These are phyloP conservation scores for Yponomeuta malinellus DNA, from an alignment of 2,888 invertebrate genomes.

Conservation along the genomic window DNA sequence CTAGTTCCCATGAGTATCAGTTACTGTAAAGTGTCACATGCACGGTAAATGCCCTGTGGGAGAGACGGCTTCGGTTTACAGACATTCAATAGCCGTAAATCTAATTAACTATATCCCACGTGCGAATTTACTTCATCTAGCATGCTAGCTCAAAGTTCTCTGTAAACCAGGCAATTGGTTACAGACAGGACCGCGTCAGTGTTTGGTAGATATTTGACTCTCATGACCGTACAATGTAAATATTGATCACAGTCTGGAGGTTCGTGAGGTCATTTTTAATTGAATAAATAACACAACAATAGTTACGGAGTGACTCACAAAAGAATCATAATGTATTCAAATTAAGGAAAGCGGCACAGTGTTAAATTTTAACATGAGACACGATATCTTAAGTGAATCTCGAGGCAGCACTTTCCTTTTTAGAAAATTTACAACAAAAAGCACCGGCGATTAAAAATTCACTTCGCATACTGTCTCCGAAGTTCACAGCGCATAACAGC, in stretches of 20 bases:
- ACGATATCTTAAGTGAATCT: neutral
- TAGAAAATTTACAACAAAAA: neutral
- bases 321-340: neutral
- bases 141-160: too few relatives aligned
- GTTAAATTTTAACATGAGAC: neutral
- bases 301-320: conserved; percentile 1
- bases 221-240: neutral
- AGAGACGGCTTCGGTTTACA: neutral
- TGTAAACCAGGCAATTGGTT: too few relatives aligned
- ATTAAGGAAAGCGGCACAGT: neutral
- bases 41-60: neutral
- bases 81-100: neutral
- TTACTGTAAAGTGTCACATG: neutral
- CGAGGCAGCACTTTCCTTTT: neutral
- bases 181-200: too few relatives aligned
- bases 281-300: neutral
- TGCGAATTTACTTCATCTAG: too few relatives aligned
- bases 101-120: neutral
- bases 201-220: too few relatives aligned
- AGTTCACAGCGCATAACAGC: conserved; percentile 1
- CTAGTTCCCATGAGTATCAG: neutral
- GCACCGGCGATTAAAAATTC: neutral
- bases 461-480: conserved; percentile 1
- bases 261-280: neutral
- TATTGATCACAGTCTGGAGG: neutral